Percentiles rank a stretch among this genome's conserved stretches.
Evolutionary conservation across 2,113 vertebrate species (phyloP).

Genomic region (Mus spicilegus): DNA sequence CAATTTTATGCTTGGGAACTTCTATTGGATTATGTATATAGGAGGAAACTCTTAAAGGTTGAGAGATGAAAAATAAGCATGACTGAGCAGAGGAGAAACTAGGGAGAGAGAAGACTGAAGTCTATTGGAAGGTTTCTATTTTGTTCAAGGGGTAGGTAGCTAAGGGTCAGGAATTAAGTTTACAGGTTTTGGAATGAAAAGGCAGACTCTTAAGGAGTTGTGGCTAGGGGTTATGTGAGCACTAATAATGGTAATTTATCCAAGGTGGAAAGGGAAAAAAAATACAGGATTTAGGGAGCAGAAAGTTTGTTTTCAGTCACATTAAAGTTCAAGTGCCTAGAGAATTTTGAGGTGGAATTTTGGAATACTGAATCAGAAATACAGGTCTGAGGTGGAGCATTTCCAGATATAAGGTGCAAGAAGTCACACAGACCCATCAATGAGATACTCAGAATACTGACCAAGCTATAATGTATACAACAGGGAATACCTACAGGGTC

Average conservation of each 20-base stretch:
- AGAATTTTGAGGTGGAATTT: not conserved
- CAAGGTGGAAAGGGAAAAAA: not conserved
- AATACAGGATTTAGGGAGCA: not conserved
- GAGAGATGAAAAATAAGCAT: not conserved
- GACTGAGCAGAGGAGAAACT: not conserved
- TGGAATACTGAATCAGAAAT: conserved; percentile 27
- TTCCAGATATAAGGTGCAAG: not conserved
- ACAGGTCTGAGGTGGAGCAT: not conserved
- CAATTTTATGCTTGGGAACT: not conserved
- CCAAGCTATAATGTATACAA: not conserved
- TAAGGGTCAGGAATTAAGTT: not conserved
- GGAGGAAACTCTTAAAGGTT: conserved; percentile 4
- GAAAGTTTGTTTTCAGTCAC: not conserved
- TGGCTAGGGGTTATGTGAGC: not conserved
- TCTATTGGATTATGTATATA: not conserved
- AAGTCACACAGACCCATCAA: not conserved
- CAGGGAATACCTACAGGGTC: not conserved
- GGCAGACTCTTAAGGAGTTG: not conserved
- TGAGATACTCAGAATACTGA: not conserved
- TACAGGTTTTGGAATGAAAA: not conserved
- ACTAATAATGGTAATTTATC: not conserved
- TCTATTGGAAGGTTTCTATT: conserved; percentile 23
- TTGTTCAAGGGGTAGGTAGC: not conserved
- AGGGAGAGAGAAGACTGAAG: not conserved
- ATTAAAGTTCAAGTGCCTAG: not conserved